A percentile compares a stretch with the other conserved stretches of the same genome.
These are phyloP conservation scores for Pseudomyrmex dendroicus DNA, from an alignment of 1,140 invertebrate species.

Conservation along the genomic window DNA sequence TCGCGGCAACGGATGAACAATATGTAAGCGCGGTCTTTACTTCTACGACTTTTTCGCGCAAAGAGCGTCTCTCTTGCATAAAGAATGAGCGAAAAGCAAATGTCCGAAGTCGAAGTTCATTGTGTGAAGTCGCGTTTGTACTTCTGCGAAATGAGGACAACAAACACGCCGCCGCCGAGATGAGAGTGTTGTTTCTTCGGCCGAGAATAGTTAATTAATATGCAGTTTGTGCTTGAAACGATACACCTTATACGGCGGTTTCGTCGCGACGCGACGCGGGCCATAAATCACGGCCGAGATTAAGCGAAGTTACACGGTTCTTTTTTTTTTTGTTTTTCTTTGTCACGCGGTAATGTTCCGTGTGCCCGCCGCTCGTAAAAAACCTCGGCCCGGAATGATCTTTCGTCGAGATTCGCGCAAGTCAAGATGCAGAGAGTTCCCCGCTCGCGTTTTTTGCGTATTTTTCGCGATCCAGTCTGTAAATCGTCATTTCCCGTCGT, in stretches of 20 bases:
- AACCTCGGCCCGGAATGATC: conserved; percentile 11
- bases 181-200: background rate
- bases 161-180: too few species aligned
- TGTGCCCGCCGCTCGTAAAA: conserved; percentile 55
- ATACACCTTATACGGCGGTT: conserved; percentile 15
- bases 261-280: background rate
- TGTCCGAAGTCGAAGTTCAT: background rate
- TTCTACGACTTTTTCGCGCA: background rate
- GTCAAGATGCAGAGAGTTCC: background rate
- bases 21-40: background rate
- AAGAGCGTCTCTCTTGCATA: background rate
- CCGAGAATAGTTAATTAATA: conserved; percentile 23
- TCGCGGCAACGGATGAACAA: conserved; percentile 5
- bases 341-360: conserved; percentile 27
- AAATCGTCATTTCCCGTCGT: conserved; percentile 13
- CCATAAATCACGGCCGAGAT: conserved; percentile 40
- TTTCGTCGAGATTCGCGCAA: background rate
- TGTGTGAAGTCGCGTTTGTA: background rate
- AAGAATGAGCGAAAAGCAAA: background rate
- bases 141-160: too few species aligned
- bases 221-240: conserved; percentile 4
- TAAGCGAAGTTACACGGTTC: background rate
- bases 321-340: too few species aligned
- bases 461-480: conserved; percentile 2
- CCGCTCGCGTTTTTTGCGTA: background rate